Evolutionary conservation across 1,140 invertebrate genomes (phyloP), one percentile per base, ranked within the genome.

Genomic region (Neodiprion lecontei): DNA sequence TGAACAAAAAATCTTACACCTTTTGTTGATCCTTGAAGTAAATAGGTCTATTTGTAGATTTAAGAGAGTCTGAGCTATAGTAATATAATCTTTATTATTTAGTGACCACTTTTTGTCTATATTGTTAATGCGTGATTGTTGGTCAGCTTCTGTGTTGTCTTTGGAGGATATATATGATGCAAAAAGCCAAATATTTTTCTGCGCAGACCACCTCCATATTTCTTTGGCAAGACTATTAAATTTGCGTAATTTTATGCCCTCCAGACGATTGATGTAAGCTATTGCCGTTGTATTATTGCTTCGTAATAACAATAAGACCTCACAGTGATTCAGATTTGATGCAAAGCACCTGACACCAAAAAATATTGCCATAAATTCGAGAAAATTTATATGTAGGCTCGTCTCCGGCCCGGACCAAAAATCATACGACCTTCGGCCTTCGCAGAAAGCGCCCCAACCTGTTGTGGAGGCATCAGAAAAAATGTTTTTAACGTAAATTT

Each of bases 241-340:
- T 61, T 81, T 74, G 0, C 50, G 72, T 71, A 75, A 79, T 72
- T 74, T 67, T 10, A 75, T 68, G n/a, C 79, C 72, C 4, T 80
- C 80, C 79, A 80, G 81, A 49, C 67, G 53, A 74, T 82, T 83
- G n/a, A 83, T 79, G 67, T 79, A 88, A 83, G 85, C 85, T 83
- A 89, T 88, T 83, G 88, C 87, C 72, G 81, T 83, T 5, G 77
- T 79, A 73, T 81, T 80, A 72, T 81, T 78, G 10, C 77, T 48
- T 50, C 78, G 17, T 21, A 76, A 61, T 14, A 79, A 66, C 12
- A 76, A 61, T 14, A 79, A 66, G 47, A 81, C 75, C 14, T 75
- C 17, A 65, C 74, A 71, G 7, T 70, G 23, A 7, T 21, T 8
- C 7, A 70, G 48, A 23, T 75, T n/a, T n/a, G 17, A 23, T 50